A percentile compares a stretch with the other conserved stretches of the same genome.
These are phyloP conservation scores for Folsomia candida DNA, from an alignment of 2,888 invertebrate species.

Conservation along the genomic window DNA sequence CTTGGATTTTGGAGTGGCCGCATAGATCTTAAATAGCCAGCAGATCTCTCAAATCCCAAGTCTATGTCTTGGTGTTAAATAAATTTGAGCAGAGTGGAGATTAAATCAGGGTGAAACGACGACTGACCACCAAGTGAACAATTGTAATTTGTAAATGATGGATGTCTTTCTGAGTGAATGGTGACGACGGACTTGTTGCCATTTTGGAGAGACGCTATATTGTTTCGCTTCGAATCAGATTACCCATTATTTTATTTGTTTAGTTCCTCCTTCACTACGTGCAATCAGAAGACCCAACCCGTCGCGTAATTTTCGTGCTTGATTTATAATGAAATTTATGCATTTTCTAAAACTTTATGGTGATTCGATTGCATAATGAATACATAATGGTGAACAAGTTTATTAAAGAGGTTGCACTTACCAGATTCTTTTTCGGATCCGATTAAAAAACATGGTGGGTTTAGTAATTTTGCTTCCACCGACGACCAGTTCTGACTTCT, in stretches of 20 bases:
- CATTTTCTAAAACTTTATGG: no score
- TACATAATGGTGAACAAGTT: not conserved
- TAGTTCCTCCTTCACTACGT: no score
- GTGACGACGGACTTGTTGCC: not conserved
- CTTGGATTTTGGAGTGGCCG: not conserved
- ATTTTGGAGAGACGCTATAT: not conserved
- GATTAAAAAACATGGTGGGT: slow-evolving; percentile 12
- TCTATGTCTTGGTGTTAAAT: not conserved
- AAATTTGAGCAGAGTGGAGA: not conserved
- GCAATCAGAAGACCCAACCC: no score
- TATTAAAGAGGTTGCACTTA: not conserved
- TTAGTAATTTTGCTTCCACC: no score
- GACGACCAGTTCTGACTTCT: no score
- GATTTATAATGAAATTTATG: no score
- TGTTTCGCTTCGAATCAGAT: no score
- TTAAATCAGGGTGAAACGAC: not conserved
- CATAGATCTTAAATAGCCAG: not conserved
- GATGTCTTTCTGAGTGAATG: no score
- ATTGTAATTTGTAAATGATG: not conserved
- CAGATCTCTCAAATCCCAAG: not conserved
- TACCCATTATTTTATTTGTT: no score
- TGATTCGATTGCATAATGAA: no score
- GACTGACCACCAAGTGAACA: not conserved
- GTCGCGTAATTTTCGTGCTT: no score
- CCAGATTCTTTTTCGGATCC: slow-evolving; percentile 15